Evolutionary conservation across 2,797 vertebrate species (phyloP).

Genomic region (Corythornis leucogaster): DNA sequence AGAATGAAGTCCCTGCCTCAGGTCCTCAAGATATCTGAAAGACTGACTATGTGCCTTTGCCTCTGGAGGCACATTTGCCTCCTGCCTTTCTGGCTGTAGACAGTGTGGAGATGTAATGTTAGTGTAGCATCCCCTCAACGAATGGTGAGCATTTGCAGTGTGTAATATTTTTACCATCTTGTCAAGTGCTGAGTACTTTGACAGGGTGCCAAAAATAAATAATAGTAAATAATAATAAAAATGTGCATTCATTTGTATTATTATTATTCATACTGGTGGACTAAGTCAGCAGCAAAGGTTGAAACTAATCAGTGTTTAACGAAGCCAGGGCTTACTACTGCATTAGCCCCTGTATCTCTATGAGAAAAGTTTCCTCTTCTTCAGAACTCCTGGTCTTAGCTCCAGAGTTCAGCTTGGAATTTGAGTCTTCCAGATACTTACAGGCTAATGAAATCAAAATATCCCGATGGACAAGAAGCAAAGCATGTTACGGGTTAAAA

Average conservation of each 20-base stretch:
- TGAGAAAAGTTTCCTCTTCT: background rate
- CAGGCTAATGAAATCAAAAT: slow-evolving; percentile 69
- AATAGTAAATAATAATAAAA: background rate
- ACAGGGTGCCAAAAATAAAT: background rate
- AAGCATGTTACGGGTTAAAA: slow-evolving; percentile 84
- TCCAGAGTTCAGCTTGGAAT: slow-evolving; percentile 19
- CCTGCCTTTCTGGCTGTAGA: background rate
- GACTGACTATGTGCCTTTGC: background rate
- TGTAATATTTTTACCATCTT: background rate
- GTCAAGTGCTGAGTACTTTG: background rate
- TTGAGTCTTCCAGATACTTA: slow-evolving; percentile 38
- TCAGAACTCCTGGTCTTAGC: background rate
- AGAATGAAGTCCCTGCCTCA: background rate
- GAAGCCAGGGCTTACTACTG: background rate
- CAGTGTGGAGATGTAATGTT: background rate
- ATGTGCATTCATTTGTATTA: background rate
- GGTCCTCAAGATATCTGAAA: background rate
- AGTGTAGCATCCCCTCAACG: background rate
- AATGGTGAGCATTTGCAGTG: background rate
- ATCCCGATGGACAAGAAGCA: slow-evolving; percentile 70
- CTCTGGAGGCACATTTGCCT: background rate
- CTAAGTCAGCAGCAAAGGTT: background rate
- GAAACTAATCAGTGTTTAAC: slow-evolving; percentile 8
- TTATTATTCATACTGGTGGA: background rate
- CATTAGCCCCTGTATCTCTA: background rate